Percentiles rank a stretch among this genome's conserved stretches.
These are phyloP conservation scores for Drosophila littoralis DNA, from an alignment of 1,140 invertebrate species.

Conservation along the genomic window DNA sequence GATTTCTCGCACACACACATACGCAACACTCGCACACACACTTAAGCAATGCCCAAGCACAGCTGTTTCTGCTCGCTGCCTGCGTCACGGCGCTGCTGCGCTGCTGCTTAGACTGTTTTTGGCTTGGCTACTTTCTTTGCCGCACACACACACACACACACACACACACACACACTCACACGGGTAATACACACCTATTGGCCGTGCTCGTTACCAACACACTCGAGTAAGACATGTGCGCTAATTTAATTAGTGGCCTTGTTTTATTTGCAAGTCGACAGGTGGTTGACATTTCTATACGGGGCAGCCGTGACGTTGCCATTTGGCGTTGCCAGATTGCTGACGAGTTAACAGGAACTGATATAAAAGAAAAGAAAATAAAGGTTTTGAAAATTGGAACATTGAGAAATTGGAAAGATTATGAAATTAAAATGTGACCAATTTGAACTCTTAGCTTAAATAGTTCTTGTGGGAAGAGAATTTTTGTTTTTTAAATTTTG, in stretches of 20 bases:
- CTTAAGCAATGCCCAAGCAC: neutral
- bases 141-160: neutral
- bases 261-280: constrained; percentile 58
- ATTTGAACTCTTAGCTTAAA: no score
- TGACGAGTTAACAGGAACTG: neutral
- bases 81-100: constrained; percentile 23
- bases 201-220: constrained; percentile 21
- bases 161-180: neutral
- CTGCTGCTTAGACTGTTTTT: constrained; percentile 32
- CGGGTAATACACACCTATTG: neutral
- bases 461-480: no score
- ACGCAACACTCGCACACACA: neutral
- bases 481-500: no score
- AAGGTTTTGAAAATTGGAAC: no score
- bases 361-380: no score
- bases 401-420: neutral
- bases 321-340: constrained; percentile 9
- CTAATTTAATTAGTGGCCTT: constrained; percentile 73
- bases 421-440: neutral
- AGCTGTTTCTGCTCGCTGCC: constrained; percentile 59
- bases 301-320: constrained; percentile 1
- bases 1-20: constrained; percentile 47
- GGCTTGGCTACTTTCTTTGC: constrained; percentile 42
- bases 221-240: constrained; percentile 57
- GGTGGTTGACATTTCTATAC: constrained; percentile 69